Conservation (phyloP, 2,888 invertebrate species). For the Tiliacea aurago region DNA sequence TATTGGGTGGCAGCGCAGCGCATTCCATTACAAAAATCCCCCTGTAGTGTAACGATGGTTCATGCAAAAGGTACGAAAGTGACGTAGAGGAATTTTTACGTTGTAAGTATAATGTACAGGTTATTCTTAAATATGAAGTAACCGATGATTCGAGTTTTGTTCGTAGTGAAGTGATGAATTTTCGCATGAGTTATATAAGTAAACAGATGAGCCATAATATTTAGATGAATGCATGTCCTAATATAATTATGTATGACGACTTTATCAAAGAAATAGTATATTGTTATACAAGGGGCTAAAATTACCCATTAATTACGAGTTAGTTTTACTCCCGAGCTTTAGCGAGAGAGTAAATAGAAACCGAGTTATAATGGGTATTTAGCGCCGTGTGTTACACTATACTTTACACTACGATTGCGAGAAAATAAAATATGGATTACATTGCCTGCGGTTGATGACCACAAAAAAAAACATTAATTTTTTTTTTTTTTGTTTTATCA, state of each 20-base stretch:
- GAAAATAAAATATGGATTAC: too few relatives aligned
- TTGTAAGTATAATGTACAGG: not conserved
- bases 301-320: too few relatives aligned
- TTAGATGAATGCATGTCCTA: slow-evolving; percentile 4
- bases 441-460: too few relatives aligned
- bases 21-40: not conserved
- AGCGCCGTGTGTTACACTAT: too few relatives aligned
- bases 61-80: not conserved
- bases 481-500: too few relatives aligned
- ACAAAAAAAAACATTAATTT: too few relatives aligned
- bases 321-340: too few relatives aligned
- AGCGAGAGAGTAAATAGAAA: too few relatives aligned
- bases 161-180: slow-evolving; percentile 31
- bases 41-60: not conserved
- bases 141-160: slow-evolving; percentile 21
- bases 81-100: not conserved
- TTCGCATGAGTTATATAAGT: not conserved
- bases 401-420: too few relatives aligned
- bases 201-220: slow-evolving; percentile 15
- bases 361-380: too few relatives aligned
- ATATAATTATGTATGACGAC: slow-evolving; percentile 16
- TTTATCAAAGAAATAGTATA: not conserved
- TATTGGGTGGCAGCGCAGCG: not conserved
- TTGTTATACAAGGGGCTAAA: too few relatives aligned
- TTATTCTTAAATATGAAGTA: slow-evolving; percentile 10